Percentiles rank a stretch among this genome's conserved stretches.
These are phyloP conservation scores for Scaptomyza hsui DNA, from an alignment of 1,140 invertebrate genomes.

Conservation along the genomic window DNA sequence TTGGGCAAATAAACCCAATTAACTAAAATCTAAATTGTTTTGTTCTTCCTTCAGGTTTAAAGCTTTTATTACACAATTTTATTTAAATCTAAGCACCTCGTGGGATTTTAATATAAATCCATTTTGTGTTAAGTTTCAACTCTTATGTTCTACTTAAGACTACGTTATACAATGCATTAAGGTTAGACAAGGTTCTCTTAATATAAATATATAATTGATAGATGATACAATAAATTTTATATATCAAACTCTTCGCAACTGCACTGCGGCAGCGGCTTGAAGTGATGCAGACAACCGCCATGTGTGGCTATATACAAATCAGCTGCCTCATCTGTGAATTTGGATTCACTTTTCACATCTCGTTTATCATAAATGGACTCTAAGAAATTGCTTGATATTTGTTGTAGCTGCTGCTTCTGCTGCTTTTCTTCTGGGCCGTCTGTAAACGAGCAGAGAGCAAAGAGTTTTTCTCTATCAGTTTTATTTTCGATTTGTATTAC, in stretches of 20 bases:
- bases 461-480: constrained; percentile 70
- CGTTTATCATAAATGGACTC: constrained; percentile 44
- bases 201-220: constrained; percentile 18
- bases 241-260: constrained; percentile 62
- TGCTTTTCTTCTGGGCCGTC: constrained; percentile 44
- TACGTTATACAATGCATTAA: constrained; percentile 61
- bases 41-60: constrained; percentile 32
- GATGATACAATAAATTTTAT: constrained; percentile 34
- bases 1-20: constrained; percentile 43
- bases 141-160: constrained; percentile 55
- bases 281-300: constrained; percentile 74
- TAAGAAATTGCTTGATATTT: constrained; percentile 31
- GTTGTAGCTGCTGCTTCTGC: constrained; percentile 28
- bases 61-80: constrained; percentile 63
- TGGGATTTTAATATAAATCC: constrained; percentile 22
- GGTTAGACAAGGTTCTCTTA: constrained; percentile 26
- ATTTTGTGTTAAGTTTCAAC: constrained; percentile 37
- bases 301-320: constrained; percentile 73
- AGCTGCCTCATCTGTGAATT: constrained; percentile 49
- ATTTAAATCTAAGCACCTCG: constrained; percentile 63
- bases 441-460: constrained; percentile 74
- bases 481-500: constrained; percentile 12
- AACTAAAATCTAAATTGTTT: not conserved
- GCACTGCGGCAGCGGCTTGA: constrained; percentile 25
- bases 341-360: constrained; percentile 43